phyloP scores from a whole-genome alignment of 2,888 invertebrate genomes.

The Tenodera sinensis region DNA sequence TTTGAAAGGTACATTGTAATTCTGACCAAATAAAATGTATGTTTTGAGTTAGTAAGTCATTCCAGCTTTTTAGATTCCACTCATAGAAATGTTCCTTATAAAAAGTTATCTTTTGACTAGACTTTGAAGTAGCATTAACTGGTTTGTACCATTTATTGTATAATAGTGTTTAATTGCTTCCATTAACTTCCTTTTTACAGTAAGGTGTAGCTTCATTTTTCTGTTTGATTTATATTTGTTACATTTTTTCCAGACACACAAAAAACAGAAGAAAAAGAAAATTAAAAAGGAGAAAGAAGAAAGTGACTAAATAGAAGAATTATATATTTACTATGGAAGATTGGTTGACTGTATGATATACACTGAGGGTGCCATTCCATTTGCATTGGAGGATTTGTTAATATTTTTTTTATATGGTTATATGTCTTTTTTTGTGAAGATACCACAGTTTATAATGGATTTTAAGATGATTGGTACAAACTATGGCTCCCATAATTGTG shows the following conservation, averaged over 20 bases:
- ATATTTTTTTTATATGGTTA: not conserved
- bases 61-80: too few relatives aligned
- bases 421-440: not conserved
- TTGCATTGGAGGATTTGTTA: not conserved
- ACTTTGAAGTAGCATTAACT: too few relatives aligned
- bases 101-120: too few relatives aligned
- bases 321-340: not conserved
- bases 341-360: not conserved
- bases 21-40: too few relatives aligned
- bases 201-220: too few relatives aligned
- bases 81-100: too few relatives aligned
- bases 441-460: not conserved
- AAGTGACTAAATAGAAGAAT: not conserved
- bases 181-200: too few relatives aligned
- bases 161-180: too few relatives aligned
- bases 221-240: not conserved
- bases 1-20: too few relatives aligned
- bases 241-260: slow-evolving; percentile 42
- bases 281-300: slow-evolving; percentile 66
- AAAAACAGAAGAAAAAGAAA: slow-evolving; percentile 73
- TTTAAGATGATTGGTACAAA: not conserved
- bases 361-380: not conserved
- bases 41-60: too few relatives aligned
- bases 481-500: not conserved
- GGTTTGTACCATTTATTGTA: too few relatives aligned